Percentiles rank a stretch among this genome's conserved stretches.
Evolutionary conservation across 2,888 invertebrate genomes (phyloP).

Genomic region (Malacosoma neustria): DNA sequence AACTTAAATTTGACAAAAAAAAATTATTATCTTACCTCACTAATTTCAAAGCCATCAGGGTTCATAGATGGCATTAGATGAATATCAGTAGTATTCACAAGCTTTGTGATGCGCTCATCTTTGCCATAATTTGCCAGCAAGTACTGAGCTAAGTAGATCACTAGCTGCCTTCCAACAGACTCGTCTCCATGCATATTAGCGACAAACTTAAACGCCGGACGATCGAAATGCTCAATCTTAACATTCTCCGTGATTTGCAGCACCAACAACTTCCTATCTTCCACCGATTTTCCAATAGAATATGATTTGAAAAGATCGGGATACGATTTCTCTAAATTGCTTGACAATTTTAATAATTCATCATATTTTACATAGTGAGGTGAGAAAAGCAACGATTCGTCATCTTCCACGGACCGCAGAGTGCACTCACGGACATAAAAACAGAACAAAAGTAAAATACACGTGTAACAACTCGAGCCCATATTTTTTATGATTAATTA

Average conservation of each 20-base stretch:
- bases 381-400: conserved; percentile 72
- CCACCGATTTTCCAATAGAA: conserved; percentile 88
- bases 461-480: conserved; percentile 31
- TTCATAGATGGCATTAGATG: conserved; percentile 98
- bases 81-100: conserved; percentile 92
- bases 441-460: conserved; percentile 43
- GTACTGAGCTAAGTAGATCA: conserved; percentile 89
- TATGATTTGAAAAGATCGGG: conserved; percentile 82
- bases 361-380: conserved; percentile 82
- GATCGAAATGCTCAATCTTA: conserved; percentile 61
- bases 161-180: conserved; percentile 87
- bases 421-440: conserved; percentile 42
- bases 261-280: conserved; percentile 86
- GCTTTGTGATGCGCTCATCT: conserved; percentile 79
- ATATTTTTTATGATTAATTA: conserved; percentile 23
- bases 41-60: conserved; percentile 94
- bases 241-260: conserved; percentile 87
- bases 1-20: not conserved
- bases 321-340: conserved; percentile 75
- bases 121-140: conserved; percentile 85
- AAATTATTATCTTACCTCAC: conserved; percentile 74
- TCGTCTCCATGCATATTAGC: conserved; percentile 99
- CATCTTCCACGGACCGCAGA: conserved; percentile 42
- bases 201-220: conserved; percentile 95
- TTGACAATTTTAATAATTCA: conserved; percentile 79